A percentile compares a stretch with the other conserved stretches of the same genome.
Conservation (phyloP, 2,797 vertebrate species). For the Stomatorhinus walkeri region DNA sequence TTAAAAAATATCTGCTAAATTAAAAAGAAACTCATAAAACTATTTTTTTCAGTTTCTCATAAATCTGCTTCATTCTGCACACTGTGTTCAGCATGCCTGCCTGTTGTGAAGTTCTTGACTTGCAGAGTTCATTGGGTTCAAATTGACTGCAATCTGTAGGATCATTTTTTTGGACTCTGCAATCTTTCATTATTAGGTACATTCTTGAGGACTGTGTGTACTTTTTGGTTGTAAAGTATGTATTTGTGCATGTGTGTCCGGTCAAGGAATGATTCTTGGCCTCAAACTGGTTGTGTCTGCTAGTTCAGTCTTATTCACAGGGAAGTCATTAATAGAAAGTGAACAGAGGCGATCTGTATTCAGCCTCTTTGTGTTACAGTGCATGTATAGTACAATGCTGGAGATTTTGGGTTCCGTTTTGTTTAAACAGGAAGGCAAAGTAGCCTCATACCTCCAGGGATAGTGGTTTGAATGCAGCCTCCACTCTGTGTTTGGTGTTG, state of each 20-base stretch:
- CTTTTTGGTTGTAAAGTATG: neutral
- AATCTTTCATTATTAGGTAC: neutral
- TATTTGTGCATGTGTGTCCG: neutral
- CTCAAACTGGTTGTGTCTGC: neutral
- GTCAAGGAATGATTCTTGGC: neutral
- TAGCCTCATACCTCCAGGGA: neutral
- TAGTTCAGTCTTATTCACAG: neutral
- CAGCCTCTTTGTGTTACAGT: neutral
- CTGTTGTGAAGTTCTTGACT: neutral
- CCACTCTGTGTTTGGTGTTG: neutral
- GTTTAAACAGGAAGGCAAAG: neutral
- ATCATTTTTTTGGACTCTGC: neutral
- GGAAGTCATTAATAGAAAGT: neutral
- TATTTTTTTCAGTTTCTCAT: neutral
- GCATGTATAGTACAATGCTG: neutral
- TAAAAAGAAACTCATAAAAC: neutral
- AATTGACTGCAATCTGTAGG: neutral
- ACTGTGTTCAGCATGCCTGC: neutral
- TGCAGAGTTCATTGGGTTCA: neutral
- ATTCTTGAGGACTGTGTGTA: neutral
- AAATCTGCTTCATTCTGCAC: neutral
- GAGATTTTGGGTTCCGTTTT: neutral
- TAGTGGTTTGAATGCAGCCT: neutral
- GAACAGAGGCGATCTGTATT: neutral
- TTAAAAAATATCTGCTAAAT: neutral